Evolutionary conservation across 2,888 invertebrate species (phyloP).

Genomic region (Encarsia formosa): DNA sequence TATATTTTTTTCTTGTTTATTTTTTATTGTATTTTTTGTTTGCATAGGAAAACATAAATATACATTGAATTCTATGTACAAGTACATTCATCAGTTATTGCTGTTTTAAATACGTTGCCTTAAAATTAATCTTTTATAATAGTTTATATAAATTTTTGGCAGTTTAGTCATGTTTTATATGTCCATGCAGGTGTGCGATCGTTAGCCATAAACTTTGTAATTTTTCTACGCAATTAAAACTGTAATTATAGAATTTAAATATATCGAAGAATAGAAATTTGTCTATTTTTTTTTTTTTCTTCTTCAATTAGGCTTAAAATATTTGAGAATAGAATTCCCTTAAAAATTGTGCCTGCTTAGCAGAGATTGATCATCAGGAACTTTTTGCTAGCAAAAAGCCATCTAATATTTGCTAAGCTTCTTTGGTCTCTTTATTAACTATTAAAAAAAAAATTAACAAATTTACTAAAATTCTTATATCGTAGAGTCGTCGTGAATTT

Average conservation of each 20-base stretch:
- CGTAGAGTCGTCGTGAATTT: conserved; percentile 40
- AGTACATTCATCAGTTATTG: conserved; percentile 14
- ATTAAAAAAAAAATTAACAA: not conserved
- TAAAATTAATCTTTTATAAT: not conserved
- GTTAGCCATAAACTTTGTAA: too few species aligned
- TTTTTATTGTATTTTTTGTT: conserved; percentile 19
- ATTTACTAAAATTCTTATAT: conserved; percentile 7
- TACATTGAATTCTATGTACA: conserved; percentile 19
- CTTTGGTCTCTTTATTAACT: conserved; percentile 8
- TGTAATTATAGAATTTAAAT: too few species aligned
- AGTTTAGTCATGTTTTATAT: too few species aligned
- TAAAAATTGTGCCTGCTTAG: too few species aligned
- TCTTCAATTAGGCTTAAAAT: too few species aligned
- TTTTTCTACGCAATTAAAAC: too few species aligned
- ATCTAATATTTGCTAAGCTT: conserved; percentile 8
- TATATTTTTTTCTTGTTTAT: conserved; percentile 1
- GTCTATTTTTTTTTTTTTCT: too few species aligned
- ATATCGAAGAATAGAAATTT: too few species aligned
- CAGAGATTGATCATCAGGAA: not conserved
- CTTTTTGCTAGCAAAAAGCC: conserved; percentile 6
- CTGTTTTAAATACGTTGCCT: conserved; percentile 1
- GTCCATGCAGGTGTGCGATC: too few species aligned
- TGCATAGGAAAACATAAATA: conserved; percentile 18
- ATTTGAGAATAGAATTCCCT: too few species aligned
- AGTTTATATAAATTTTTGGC: conserved; percentile 18